Base-by-base conservation (phyloP, 2,888 invertebrate species). In the Germaria angustata region DNA sequence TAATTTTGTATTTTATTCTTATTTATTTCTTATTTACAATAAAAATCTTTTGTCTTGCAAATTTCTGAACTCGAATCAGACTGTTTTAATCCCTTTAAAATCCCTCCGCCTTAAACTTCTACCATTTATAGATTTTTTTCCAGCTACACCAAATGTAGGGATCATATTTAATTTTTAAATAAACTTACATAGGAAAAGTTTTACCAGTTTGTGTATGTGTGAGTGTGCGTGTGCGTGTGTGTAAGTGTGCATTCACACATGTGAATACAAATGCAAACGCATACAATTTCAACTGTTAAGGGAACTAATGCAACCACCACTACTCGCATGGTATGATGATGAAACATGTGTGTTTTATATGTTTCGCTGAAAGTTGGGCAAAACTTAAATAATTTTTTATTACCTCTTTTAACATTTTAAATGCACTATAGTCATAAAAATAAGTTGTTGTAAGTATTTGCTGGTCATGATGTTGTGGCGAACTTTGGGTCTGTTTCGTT, bases 331-430 rank as follows among this genome's bases (percentile, higher is more conserved):
- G 1, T 28, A 28, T 28, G 17, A 17, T n/a, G 39, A 11, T 77
- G 41, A 61, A 61, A 34, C 68, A 77, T 49, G 71, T 78, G 78
- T 57, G 32, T 63, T 73, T 73, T 73, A 73, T 73, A 53, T 68
- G 28, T 51, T 53, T 69, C 65, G 17, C 24, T 32, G 1, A 39
- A 49, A 65, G 41, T 13, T 34, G 46, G 15, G 15, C 6, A 71
- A 59, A 28, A 65, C 22, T 34, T 24, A 53, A 73, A 73, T 24
- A 17, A 63, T 55, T 53, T 68, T 73, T 72, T 63, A 65, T 53
- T 13, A 13, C 41, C 63, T 22, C 20, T 53, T 41, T 13, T 41
- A 28, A 61, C 13, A 63, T 63, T 61, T 63, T n/a, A 28, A 61
- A 61, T 49, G 9, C 51, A 9, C 61, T 41, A 49, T 24, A 6